Base-by-base conservation (phyloP, 2,797 vertebrate genomes). In the Ptychadena robeensis region DNA sequence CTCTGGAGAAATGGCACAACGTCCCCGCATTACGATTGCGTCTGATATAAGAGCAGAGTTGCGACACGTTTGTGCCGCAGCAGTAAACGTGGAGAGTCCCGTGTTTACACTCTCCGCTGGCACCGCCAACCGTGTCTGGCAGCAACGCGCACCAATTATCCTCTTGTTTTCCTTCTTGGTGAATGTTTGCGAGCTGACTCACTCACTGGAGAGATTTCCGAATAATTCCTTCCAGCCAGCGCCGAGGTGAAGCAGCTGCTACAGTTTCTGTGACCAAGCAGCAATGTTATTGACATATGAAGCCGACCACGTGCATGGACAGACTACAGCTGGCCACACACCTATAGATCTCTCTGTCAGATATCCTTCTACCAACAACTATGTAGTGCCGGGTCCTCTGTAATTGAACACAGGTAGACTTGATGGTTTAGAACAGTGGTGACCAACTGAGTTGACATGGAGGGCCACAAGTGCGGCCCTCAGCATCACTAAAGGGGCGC, bases 121-220 rank as follows among this genome's bases (percentile, higher is more conserved):
- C 74, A 78, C 22, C 40, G 8, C n/a, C 38, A 34, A 40, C 14
- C 30, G 22, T 27, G 32, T 14, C 34, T 8, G 30, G n/a, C 12
- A 57, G 28, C 66, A 64, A 40, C 30, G 32, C 11, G 48, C 66
- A 44, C 81, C 81, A 78, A 78, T 79, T 83, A 79, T 67, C 82
- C 67, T 79, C 59, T 82, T 71, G 73, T 82, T 78, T 82, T 82
- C 72, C 61, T 79, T 15, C 82, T 73, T 53, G 14, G 27, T 83
- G 68, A 72, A 83, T 83, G 73, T 78, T 79, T 83, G n/a, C 22
- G 14, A n/a, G 67, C 31, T 83, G 75, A 79, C 68, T 79, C 82
- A 78, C 66, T 28, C 31, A 14, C 73, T 48, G 69, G 35, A 32
- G 53, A 77, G 59, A 37, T 15, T 63, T 31, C 18, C 30, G 35